Conservation (phyloP, 2,797 vertebrate species). For the Fistularia commersonii region DNA sequence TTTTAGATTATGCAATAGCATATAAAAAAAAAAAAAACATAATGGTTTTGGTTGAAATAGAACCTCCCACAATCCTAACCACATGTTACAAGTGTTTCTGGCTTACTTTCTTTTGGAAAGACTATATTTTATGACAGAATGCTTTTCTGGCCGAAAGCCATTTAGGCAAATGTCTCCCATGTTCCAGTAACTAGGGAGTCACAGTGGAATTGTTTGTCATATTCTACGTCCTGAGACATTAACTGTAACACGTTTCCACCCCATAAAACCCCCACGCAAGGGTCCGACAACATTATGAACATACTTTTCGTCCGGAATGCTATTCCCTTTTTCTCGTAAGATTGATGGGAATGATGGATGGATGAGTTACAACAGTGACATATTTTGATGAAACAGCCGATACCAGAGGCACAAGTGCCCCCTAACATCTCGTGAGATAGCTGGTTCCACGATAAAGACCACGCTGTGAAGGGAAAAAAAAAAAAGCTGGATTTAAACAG, state of each 20-base stretch:
- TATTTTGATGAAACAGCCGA: constrained; percentile 16
- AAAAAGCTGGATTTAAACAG: constrained; percentile 11
- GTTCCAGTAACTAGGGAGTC: background rate
- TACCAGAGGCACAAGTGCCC: constrained; percentile 22
- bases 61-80: too few relatives aligned
- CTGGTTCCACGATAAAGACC: background rate
- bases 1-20: too few relatives aligned
- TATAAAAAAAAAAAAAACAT: too few relatives aligned
- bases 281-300: background rate
- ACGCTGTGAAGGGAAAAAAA: constrained; percentile 24
- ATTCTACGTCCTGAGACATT: constrained; percentile 12
- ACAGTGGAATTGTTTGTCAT: constrained; percentile 10
- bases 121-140: too few relatives aligned
- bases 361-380: constrained; percentile 21
- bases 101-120: too few relatives aligned
- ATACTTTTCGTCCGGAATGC: background rate
- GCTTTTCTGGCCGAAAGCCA: too few relatives aligned
- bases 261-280: constrained; percentile 17
- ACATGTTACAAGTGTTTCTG: too few relatives aligned
- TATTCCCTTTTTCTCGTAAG: constrained; percentile 9
- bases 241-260: constrained; percentile 24
- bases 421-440: constrained; percentile 29
- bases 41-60: too few relatives aligned
- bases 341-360: constrained; percentile 13
- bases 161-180: too few relatives aligned